Base-by-base conservation (phyloP, 2,888 invertebrate genomes). In the Diaprepes abbreviatus region DNA sequence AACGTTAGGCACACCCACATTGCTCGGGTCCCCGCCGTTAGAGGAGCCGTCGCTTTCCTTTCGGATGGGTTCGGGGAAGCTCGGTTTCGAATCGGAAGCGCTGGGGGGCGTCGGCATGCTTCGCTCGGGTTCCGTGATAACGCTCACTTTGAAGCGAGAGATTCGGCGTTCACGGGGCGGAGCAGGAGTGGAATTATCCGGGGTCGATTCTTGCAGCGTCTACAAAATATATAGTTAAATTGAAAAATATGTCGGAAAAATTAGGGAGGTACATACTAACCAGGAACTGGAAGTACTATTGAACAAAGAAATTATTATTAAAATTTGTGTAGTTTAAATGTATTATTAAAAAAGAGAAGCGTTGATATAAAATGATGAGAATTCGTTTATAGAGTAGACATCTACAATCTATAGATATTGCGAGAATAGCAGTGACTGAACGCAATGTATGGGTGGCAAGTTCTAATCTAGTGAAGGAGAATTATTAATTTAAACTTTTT, bases 81-180 rank as follows among this genome's bases (percentile, higher is more conserved):
- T 63, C 21, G 48, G 33, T 16, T 57, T 66, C 24, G 57, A 12
- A 6, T 52, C 52, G 21, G 43, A 35, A 24, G 38, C 50, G 31
- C 19, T 38, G 4, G 78, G 75, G 24, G 78, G 71, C 5, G 76
- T 74, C 43, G 83, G 70, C 68, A 82, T 82, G 62, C 74, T 79
- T 17, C 77, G 75, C 70, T 85, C 84, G 3, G 84, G 83, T 75
- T 87, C 87, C 10, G 82, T 84, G 19, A 88, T 86, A 10, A 86
- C 84, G 78, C 86, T 86, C 55, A 88, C 87, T 79, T 86, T 85
- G 76, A 87, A 87, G 55, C 87, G 82, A 5, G 87, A 87, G 12
- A 87, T 79, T 71, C 83, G 83, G 55, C 86, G 75, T 71, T 83
- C 83, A 48, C 78, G 79, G 7, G 65, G 45, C n/a, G 64, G 59